A percentile compares a stretch with the other conserved stretches of the same genome.
These are phyloP conservation scores for Setophaga petechia DNA, from an alignment of 2,113 vertebrate species.

Conservation along the genomic window DNA sequence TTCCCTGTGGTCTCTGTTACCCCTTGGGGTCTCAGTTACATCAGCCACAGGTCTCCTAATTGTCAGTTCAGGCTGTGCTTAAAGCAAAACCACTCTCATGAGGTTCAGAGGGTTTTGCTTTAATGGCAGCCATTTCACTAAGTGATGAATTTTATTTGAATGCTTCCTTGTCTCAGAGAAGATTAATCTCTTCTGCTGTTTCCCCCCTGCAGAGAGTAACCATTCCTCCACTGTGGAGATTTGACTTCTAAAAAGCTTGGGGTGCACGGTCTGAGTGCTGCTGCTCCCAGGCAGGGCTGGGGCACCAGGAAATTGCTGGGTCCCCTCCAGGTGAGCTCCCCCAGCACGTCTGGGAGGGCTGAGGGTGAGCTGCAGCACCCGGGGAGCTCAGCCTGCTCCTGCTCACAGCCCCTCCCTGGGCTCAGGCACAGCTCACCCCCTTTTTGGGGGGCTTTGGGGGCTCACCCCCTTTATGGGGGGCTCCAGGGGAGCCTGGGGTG, in stretches of 20 bases:
- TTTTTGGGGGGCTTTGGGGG: not conserved
- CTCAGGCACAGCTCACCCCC: not conserved
- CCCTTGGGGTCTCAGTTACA: not conserved
- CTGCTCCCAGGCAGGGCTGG: not conserved
- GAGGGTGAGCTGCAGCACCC: accelerated
- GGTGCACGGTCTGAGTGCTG: not conserved
- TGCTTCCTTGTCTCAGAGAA: not conserved
- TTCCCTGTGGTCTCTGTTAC: not conserved
- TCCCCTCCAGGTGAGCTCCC: not conserved
- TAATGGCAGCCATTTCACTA: not conserved
- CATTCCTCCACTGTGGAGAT: not conserved
- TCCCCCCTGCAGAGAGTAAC: not conserved
- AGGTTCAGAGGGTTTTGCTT: not conserved
- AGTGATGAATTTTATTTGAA: not conserved
- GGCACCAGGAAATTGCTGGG: not conserved
- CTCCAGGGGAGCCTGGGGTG: not conserved
- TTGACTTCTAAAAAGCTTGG: not conserved
- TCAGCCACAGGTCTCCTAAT: not conserved
- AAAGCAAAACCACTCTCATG: not conserved
- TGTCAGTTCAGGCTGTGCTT: not conserved
- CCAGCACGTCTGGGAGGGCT: accelerated
- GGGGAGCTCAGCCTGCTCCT: not conserved
- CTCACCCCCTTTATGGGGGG: not conserved
- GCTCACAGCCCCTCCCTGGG: not conserved
- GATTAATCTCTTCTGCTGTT: not conserved